Evolutionary conservation across 2,113 vertebrate species (phyloP).

Genomic region (Boleophthalmus pectinirostris): DNA sequence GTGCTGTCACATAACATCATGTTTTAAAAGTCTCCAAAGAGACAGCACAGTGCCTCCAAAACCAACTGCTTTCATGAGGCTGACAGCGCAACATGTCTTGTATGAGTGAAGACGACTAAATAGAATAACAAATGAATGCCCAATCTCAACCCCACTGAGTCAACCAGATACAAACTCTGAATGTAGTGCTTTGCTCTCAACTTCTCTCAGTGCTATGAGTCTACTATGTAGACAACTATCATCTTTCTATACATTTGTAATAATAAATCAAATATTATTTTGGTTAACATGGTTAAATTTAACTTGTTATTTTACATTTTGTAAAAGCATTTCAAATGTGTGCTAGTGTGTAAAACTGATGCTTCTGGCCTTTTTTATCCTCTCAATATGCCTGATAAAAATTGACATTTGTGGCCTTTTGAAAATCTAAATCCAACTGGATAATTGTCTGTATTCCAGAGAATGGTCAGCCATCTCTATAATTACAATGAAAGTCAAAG

Average conservation of each 20-base stretch:
- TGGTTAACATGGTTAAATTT: too few species aligned
- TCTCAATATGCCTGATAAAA: constrained; percentile 9
- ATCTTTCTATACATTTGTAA: too few species aligned
- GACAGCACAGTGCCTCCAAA: constrained; percentile 39
- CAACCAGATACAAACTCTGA: constrained; percentile 19
- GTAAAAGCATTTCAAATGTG: too few species aligned
- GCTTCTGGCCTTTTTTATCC: neutral
- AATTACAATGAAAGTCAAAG: neutral
- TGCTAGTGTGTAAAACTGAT: neutral
- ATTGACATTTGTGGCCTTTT: constrained; percentile 45
- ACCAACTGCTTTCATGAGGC: constrained; percentile 32
- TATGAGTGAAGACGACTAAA: constrained; percentile 31
- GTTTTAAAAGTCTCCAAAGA: constrained; percentile 44
- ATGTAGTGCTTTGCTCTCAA: neutral
- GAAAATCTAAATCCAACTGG: constrained; percentile 34
- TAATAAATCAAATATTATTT: too few species aligned
- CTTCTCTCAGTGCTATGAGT: neutral
- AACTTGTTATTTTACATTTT: too few species aligned
- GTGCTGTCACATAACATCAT: constrained; percentile 42
- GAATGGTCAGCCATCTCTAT: constrained; percentile 30
- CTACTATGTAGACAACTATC: neutral
- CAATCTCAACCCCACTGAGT: neutral
- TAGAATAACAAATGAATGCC: constrained; percentile 16
- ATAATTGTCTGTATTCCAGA: constrained; percentile 32
- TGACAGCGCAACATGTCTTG: constrained; percentile 30